Conservation (phyloP, 2,113 vertebrate species). For the Apus apus region DNA sequence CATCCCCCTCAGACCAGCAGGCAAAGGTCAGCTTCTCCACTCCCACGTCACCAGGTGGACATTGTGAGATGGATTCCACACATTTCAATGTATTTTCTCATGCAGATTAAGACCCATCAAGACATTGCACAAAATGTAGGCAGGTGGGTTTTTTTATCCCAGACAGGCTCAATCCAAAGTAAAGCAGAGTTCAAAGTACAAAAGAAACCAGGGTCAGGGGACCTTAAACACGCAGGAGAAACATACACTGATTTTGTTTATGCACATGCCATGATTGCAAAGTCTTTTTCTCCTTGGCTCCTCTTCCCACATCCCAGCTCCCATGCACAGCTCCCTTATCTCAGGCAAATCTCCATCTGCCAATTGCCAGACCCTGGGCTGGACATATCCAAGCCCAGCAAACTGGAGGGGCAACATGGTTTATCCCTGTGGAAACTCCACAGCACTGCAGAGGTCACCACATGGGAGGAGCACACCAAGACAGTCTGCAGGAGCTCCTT, state of each 20-base stretch:
- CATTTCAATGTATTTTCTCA: background rate
- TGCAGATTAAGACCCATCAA: background rate
- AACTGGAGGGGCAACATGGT: accelerated
- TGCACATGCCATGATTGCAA: background rate
- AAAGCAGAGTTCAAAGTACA: background rate
- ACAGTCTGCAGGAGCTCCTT: background rate
- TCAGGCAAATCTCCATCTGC: background rate
- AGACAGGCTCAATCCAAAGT: background rate
- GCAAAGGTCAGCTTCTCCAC: background rate
- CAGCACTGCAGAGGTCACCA: background rate
- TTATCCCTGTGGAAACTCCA: background rate
- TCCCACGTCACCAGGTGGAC: background rate
- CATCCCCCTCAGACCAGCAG: background rate
- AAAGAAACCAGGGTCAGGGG: background rate
- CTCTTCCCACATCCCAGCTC: background rate
- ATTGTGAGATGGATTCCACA: background rate
- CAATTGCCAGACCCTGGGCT: background rate
- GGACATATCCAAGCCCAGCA: background rate
- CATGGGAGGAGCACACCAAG: no score
- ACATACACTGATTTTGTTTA: background rate
- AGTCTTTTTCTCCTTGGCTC: background rate
- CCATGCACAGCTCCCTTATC: background rate
- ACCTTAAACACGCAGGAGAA: background rate
- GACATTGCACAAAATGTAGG: background rate
- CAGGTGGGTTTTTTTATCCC: background rate